Evolutionary conservation across 2,888 invertebrate genomes (phyloP).

Genomic region (Athrips mouffetella): DNA sequence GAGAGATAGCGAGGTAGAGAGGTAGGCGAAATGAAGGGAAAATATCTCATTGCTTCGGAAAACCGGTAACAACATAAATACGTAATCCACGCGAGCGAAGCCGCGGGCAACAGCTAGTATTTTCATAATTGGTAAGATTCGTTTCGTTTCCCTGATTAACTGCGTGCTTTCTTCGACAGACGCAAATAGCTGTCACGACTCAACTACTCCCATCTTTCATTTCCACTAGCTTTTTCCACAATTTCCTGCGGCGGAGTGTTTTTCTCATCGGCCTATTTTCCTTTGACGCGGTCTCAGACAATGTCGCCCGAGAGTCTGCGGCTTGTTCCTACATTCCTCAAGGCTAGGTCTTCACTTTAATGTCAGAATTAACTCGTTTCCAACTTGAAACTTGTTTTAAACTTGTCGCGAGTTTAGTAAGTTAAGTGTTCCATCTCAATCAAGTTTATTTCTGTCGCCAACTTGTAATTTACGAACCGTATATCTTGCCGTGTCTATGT

Average conservation of each 20-base stretch:
- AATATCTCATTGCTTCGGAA: no score
- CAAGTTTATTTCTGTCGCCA: not conserved
- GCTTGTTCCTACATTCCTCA: slow-evolving; percentile 32
- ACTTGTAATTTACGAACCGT: slow-evolving; percentile 9
- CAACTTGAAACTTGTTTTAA: not conserved
- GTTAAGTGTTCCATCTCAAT: slow-evolving; percentile 4
- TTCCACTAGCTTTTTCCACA: slow-evolving; percentile 40
- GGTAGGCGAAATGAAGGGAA: no score
- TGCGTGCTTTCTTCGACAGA: slow-evolving; percentile 6
- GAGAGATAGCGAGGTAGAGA: no score
- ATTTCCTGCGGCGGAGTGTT: slow-evolving; percentile 50
- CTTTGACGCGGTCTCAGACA: slow-evolving; percentile 42
- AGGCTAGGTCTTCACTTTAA: slow-evolving; percentile 25
- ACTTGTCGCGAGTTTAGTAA: not conserved
- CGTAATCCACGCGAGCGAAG: no score
- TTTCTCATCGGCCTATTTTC: slow-evolving; percentile 60
- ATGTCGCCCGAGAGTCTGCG: slow-evolving; percentile 44
- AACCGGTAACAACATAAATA: no score
- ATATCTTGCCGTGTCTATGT: slow-evolving; percentile 6
- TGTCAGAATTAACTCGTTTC: slow-evolving; percentile 12
- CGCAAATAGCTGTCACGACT: slow-evolving; percentile 7
- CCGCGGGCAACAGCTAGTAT: no score
- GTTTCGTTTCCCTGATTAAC: slow-evolving; percentile 9
- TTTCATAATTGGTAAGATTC: slow-evolving; percentile 5
- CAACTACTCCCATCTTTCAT: slow-evolving; percentile 16